Evolutionary conservation across 1,140 invertebrate species (phyloP).

Genomic region (Cotesia typhae): DNA sequence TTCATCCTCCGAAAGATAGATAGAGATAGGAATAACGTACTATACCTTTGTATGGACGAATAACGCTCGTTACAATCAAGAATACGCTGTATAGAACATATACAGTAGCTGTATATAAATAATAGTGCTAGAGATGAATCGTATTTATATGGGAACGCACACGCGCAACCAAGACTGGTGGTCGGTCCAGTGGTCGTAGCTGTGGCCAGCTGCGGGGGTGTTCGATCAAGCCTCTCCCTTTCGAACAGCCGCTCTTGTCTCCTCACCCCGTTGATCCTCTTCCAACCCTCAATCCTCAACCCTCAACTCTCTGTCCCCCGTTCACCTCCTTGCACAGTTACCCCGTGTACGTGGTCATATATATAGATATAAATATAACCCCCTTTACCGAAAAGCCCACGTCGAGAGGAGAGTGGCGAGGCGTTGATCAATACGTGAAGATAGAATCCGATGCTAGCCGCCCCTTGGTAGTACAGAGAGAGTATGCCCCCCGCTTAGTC

Average conservation of each 20-base stretch:
- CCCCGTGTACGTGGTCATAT: neutral
- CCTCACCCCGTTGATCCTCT: neutral
- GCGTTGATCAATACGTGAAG: slow-evolving; percentile 68
- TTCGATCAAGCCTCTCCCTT: slow-evolving; percentile 48
- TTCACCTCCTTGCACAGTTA: too few species aligned
- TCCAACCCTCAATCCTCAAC: neutral
- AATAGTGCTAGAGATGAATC: slow-evolving; percentile 34
- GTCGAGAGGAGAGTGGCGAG: slow-evolving; percentile 59
- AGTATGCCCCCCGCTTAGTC: slow-evolving; percentile 29
- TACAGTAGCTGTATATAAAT: too few species aligned
- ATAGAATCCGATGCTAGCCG: slow-evolving; percentile 66
- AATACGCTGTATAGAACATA: neutral
- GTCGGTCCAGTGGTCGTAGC: slow-evolving; percentile 65
- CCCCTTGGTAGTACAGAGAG: slow-evolving; percentile 43
- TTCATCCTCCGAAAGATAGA: slow-evolving; percentile 23
- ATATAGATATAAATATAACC: slow-evolving; percentile 11
- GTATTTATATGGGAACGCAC: slow-evolving; percentile 40
- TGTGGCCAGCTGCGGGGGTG: slow-evolving; percentile 63
- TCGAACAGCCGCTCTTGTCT: slow-evolving; percentile 3
- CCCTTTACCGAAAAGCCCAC: too few species aligned
- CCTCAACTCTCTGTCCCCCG: too few species aligned
- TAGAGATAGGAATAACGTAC: neutral
- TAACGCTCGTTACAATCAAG: slow-evolving; percentile 39
- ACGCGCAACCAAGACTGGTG: slow-evolving; percentile 49
- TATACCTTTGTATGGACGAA: slow-evolving; percentile 32